Percentiles rank a stretch among this genome's conserved stretches.
These are phyloP conservation scores for Coenonympha arcania DNA, from an alignment of 2,888 invertebrate genomes.

Conservation along the genomic window DNA sequence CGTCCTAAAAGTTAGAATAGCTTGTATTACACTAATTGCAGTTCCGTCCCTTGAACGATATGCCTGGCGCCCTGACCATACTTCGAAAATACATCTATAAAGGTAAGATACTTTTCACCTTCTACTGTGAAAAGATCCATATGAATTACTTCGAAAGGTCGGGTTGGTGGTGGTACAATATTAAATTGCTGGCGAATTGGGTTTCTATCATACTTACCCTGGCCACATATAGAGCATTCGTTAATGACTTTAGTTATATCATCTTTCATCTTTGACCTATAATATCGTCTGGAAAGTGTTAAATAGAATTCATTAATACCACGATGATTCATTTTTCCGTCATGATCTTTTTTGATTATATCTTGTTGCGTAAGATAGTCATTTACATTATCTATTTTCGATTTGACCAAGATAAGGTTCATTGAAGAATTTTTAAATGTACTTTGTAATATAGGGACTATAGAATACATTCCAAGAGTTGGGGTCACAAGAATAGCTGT, in stretches of 20 bases:
- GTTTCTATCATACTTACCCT: constrained; percentile 27
- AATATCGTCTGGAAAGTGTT: constrained; percentile 27
- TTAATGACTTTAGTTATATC: constrained; percentile 30
- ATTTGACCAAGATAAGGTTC: constrained; percentile 27
- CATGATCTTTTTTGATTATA: constrained; percentile 31
- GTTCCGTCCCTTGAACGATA: constrained; percentile 20
- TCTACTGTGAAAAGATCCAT: constrained; percentile 21
- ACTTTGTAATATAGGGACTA: constrained; percentile 26
- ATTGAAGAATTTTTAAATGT: constrained; percentile 29
- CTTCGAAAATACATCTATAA: constrained; percentile 20
- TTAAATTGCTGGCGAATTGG: constrained; percentile 24
- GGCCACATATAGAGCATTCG: constrained; percentile 26
- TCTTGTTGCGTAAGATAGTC: constrained; percentile 30
- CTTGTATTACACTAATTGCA: constrained; percentile 20
- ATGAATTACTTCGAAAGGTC: constrained; percentile 26
- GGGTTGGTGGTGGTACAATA: constrained; percentile 23
- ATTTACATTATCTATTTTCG: constrained; percentile 27
- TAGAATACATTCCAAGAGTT: constrained; percentile 20
- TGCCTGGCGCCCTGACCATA: constrained; percentile 25
- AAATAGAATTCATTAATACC: constrained; percentile 30
- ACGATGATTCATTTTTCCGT: constrained; percentile 32
- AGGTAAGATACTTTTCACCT: constrained; percentile 17
- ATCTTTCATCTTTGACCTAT: constrained; percentile 33
- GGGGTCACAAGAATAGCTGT: constrained; percentile 29
- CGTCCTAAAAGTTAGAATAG: constrained; percentile 19